Evolutionary conservation across 2,113 vertebrate species (phyloP).

Genomic region (Callocephalon fimbriatum): DNA sequence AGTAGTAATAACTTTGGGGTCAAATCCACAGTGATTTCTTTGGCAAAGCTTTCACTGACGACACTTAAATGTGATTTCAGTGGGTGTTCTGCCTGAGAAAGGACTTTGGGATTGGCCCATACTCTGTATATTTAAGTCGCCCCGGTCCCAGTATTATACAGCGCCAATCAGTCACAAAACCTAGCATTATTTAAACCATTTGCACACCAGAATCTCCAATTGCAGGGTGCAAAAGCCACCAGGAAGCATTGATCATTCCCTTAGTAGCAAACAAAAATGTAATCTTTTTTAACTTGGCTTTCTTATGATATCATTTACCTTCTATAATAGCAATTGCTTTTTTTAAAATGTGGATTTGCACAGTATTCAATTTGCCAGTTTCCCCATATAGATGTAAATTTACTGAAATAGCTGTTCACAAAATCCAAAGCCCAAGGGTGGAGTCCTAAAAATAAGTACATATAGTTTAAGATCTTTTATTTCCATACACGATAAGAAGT

Average conservation of each 20-base stretch:
- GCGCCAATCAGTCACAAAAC: slow-evolving; percentile 42
- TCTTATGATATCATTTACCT: slow-evolving; percentile 76
- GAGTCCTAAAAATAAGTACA: slow-evolving; percentile 66
- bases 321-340: slow-evolving; percentile 78
- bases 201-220: slow-evolving; percentile 30
- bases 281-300: slow-evolving; percentile 62
- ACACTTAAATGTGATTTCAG: slow-evolving; percentile 50
- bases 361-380: slow-evolving; percentile 73
- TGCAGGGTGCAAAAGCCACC: slow-evolving; percentile 44
- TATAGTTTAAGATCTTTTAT: slow-evolving; percentile 40
- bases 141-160: slow-evolving; percentile 32
- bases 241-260: slow-evolving; percentile 60
- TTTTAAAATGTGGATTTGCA: slow-evolving; percentile 70
- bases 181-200: slow-evolving; percentile 46
- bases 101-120: not conserved
- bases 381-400: slow-evolving; percentile 73
- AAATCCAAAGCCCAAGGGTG: slow-evolving; percentile 63
- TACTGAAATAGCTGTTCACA: slow-evolving; percentile 73
- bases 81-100: slow-evolving; percentile 40
- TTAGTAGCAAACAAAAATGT: slow-evolving; percentile 69
- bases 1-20: slow-evolving; percentile 53
- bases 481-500: slow-evolving; percentile 3
- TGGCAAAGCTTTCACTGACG: slow-evolving; percentile 36
- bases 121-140: slow-evolving; percentile 40
- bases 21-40: slow-evolving; percentile 39